Evolutionary conservation across 2,113 vertebrate genomes (phyloP).

Genomic region (Struthio camelus): DNA sequence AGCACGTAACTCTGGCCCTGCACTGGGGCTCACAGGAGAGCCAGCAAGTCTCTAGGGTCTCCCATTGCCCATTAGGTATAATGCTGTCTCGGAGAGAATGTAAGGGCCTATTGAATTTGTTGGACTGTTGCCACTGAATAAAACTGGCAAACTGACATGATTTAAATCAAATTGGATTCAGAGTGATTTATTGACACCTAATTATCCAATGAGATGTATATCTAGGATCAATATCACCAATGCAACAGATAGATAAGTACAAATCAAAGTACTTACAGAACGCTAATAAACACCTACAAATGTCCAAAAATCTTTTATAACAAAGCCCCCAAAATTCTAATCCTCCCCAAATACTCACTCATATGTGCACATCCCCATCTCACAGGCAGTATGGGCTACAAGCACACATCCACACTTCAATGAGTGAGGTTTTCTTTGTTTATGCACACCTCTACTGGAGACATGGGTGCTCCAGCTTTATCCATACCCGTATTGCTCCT

Average conservation of each 20-base stretch:
- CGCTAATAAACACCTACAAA: too few species aligned
- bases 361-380: too few species aligned
- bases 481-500: too few species aligned
- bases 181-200: not conserved
- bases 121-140: not conserved
- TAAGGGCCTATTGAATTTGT: not conserved
- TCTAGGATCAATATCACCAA: not conserved
- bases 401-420: not conserved
- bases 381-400: too few species aligned
- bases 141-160: not conserved
- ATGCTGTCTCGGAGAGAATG: not conserved
- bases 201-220: not conserved
- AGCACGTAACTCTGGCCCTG: not conserved
- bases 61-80: not conserved
- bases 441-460: not conserved
- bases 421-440: not conserved
- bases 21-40: not conserved
- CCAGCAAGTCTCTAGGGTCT: not conserved
- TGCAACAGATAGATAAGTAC: not conserved
- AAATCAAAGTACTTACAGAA: too few species aligned
- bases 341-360: too few species aligned
- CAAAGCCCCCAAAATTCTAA: too few species aligned
- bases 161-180: not conserved
- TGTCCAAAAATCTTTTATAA: too few species aligned
- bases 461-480: too few species aligned